Base-by-base conservation (phyloP, 2,113 vertebrate species). In the Stegostoma tigrinum region DNA sequence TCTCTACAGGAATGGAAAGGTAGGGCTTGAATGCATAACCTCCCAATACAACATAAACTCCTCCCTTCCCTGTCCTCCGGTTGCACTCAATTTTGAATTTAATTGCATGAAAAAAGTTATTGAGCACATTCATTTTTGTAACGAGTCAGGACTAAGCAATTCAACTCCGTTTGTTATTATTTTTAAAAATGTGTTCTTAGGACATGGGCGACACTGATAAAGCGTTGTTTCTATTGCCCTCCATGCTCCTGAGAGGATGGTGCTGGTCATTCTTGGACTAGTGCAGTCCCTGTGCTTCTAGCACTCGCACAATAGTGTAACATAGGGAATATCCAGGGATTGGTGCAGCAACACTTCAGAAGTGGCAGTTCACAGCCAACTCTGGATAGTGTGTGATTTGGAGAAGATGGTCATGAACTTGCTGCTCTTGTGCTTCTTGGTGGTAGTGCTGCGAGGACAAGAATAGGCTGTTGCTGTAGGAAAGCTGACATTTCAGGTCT, bases 1-100 rank as follows among this genome's bases (percentile, higher is more conserved):
- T 0, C 48, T 98, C 30, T 98, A 98, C 97, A 97, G 97, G 96
- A 97, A 96, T 0, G 99, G 99, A 95, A 97, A 98, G 98, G 99
- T 98, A 96, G 24, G 55, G 45, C 42, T 42, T 61, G 80, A 95
- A 23, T 93, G 27, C 66, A 38, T 24, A 10, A 19, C 61, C 67
- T 23, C 21, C 38, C 21, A 38, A 17, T n/a, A 3, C 30, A 66
- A 24, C 0, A 0, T 48, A 91, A 55, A 2, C 27, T 87, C 0
- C 0, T 0, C 10, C 1, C 10, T 17, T 48, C 14, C 24, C 1
- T 30, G 14, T 21, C 34, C 23, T 15, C 3, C 5, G 17, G 19
- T 14, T 23, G 27, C 42, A 52, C 15, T 21, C 52, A 64, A 7
- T 34, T 96, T n/a, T 64, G 21, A 94, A 7, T 83, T 86, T 45